Percentiles rank a stretch among this genome's conserved stretches.
Evolutionary conservation across 2,797 vertebrate genomes (phyloP).

Genomic region (Poecilia gillii): DNA sequence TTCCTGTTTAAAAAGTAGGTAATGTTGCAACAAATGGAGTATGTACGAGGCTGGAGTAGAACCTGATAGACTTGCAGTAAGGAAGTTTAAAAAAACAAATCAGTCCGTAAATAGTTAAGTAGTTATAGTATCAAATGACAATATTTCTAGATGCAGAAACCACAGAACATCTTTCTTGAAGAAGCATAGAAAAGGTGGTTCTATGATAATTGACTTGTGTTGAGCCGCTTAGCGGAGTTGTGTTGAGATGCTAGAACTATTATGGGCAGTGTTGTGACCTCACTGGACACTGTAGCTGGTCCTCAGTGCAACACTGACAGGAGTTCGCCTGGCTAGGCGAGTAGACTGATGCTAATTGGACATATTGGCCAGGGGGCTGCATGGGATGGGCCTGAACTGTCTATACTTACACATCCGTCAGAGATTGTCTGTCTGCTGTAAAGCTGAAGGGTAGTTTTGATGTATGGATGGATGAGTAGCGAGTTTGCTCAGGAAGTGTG

Average conservation of each 20-base stretch:
- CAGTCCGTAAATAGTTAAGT: not conserved
- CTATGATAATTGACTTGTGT: conserved; percentile 35
- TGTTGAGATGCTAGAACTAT: conserved; percentile 35
- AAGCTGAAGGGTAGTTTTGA: conserved; percentile 30
- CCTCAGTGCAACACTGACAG: conserved; percentile 32
- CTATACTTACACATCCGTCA: conserved; percentile 44
- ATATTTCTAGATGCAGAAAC: conserved; percentile 21
- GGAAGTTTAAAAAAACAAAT: not conserved
- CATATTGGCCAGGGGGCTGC: conserved; percentile 40
- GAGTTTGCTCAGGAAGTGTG: conserved; percentile 52
- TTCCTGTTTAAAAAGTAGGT: not conserved
- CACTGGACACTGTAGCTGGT: conserved; percentile 22
- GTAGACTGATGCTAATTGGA: conserved; percentile 67
- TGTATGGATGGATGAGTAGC: conserved; percentile 43
- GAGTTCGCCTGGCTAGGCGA: conserved; percentile 41
- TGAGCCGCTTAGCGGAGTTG: conserved; percentile 50
- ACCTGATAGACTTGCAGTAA: not conserved
- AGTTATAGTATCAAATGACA: not conserved
- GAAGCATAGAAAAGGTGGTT: conserved; percentile 29
- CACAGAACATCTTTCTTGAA: conserved; percentile 22
- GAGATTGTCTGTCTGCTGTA: conserved; percentile 17
- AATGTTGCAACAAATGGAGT: not conserved
- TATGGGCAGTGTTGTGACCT: conserved; percentile 32
- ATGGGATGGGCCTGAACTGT: conserved; percentile 40
- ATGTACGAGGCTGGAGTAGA: not conserved